phyloP scores from a whole-genome alignment of 2,113 vertebrate species.

The Vireo altiloquus region DNA sequence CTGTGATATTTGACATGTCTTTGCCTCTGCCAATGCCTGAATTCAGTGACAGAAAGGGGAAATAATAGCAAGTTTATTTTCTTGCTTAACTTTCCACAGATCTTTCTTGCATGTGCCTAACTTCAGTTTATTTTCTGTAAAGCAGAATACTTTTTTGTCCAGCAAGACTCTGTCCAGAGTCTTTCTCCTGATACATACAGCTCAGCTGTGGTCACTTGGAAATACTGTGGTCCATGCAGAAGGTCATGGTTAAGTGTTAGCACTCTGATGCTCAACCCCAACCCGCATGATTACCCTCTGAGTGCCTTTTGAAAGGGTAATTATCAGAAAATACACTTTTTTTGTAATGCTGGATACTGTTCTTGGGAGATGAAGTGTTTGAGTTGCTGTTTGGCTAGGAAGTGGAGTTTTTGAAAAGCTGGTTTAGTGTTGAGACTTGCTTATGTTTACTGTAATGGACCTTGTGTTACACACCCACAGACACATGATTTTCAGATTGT shows the following conservation, averaged over 20 bases:
- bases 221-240: neutral
- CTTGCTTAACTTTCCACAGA: neutral
- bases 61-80: neutral
- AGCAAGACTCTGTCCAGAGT: neutral
- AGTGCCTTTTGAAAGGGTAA: neutral
- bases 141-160: neutral
- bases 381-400: neutral
- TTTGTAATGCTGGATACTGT: neutral
- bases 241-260: neutral
- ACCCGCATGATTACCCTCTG: accelerated
- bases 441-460: neutral
- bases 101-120: neutral
- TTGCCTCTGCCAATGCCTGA: constrained; percentile 79
- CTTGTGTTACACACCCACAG: neutral
- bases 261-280: neutral
- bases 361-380: neutral
- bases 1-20: constrained; percentile 85
- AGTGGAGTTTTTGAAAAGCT: neutral
- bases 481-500: accelerated
- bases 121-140: neutral
- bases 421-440: neutral
- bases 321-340: neutral
- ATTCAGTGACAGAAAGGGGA: neutral
- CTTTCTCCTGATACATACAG: neutral
- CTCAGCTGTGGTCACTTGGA: neutral